Base-by-base conservation (phyloP, 2,888 invertebrate genomes). In the Buathra laborator region DNA sequence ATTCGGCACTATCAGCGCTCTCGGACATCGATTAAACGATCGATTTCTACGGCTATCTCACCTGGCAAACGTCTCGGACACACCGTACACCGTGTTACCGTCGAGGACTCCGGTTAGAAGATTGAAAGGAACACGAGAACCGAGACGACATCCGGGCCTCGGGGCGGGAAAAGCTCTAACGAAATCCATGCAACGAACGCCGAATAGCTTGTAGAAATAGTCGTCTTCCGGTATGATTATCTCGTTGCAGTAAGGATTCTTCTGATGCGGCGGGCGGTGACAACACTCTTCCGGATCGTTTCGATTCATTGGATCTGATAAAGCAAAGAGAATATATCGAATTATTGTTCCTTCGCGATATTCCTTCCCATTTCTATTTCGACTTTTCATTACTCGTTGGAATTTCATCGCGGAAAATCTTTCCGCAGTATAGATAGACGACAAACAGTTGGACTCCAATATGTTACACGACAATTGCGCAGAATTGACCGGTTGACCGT, bases 231-330 rank as follows among this genome's bases (percentile, higher is more conserved):
- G 98, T 70, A 98, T 96, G 79, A 95, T 95, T 89, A 98, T 98
- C 94, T 98, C 98, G 94, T 98, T 97, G 93, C 98, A 98, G 93
- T 98, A 98, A 0, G 98, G 98, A 94, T 98, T 98, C 93, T 97
- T 98, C 75, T 97, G 95, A 90, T 98, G 97, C 14, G 96, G 95
- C 0, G 97, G 97, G 29, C 97, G 96, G 91, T 97, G 95, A 94
- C 98, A 98, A 93, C 98, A 98, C 93, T 98, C 98, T 93, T 98
- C 98, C 2, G 98, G 98, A 93, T 98, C 98, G 94, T 98, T 98
- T 88, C 97, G 96, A 94, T 97, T 97, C 88, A 96, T 94, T 3
- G 98, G 96, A 94, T 98, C 98, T 98, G 92, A 12, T 32, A 68
- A 29, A 7, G 37, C 46, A 59, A 5, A 19, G 3, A 48, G 43